phyloP scores from a whole-genome alignment of 2,113 vertebrate species.

The Pluvianellus socialis region DNA sequence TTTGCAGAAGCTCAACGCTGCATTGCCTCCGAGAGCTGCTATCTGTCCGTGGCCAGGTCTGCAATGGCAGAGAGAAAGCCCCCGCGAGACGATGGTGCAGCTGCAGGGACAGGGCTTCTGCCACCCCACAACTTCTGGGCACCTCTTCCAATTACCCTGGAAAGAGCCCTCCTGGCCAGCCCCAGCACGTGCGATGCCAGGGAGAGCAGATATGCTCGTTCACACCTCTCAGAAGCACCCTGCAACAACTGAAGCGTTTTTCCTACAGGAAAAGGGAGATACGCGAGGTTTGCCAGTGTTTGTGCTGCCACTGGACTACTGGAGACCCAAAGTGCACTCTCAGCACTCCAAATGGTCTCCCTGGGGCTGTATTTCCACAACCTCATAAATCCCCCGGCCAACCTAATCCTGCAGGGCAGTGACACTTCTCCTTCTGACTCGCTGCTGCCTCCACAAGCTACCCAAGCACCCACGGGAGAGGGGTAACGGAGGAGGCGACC shows the following conservation, averaged over 20 bases:
- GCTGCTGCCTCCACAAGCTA: not conserved
- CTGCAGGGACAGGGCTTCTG: not conserved
- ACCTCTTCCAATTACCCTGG: not conserved
- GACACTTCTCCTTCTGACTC: not conserved
- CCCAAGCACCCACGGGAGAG: not conserved
- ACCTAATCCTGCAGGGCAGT: not conserved
- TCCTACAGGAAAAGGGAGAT: not conserved
- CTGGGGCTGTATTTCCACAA: not conserved
- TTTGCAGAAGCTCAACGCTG: not conserved
- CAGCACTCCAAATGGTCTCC: not conserved
- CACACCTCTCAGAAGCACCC: not conserved
- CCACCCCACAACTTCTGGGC: not conserved
- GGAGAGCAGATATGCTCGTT: not conserved
- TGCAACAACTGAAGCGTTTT: rapidly evolving
- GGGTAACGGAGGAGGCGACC: not conserved
- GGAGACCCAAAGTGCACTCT: not conserved
- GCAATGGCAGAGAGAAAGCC: not conserved
- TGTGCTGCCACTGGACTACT: not conserved
- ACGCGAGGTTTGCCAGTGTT: rapidly evolving
- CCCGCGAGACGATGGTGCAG: not conserved
- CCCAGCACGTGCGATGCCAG: rapidly evolving
- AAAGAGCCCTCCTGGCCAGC: not conserved
- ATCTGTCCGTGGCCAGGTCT: rapidly evolving
- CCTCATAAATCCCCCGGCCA: not conserved
- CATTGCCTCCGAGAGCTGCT: not conserved